phyloP scores from a whole-genome alignment of 2,888 invertebrate species.

The Chloroclystis v-ata region DNA sequence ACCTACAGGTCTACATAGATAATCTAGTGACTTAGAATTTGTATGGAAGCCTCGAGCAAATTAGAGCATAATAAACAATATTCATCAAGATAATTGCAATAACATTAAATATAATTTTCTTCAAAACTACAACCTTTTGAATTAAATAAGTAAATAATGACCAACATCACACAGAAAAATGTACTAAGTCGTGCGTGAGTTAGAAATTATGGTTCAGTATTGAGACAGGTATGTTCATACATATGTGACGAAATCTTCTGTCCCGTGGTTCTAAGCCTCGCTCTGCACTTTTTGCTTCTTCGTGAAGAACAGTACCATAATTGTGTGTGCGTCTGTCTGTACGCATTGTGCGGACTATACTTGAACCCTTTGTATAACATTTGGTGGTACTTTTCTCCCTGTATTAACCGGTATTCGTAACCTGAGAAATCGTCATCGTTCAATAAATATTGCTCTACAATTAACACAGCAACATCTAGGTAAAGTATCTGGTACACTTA shows the following conservation, averaged over 20 bases:
- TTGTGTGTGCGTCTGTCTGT: constrained; percentile 40
- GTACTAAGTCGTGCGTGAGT: too few species aligned
- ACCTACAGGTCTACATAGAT: too few species aligned
- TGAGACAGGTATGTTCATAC: constrained; percentile 4
- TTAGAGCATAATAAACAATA: too few species aligned
- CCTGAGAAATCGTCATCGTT: too few species aligned
- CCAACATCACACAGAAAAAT: too few species aligned
- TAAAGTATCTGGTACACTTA: background rate
- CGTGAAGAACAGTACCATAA: constrained; percentile 46
- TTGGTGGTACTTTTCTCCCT: constrained; percentile 40
- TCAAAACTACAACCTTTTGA: too few species aligned
- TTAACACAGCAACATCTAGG: background rate
- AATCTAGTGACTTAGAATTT: too few species aligned
- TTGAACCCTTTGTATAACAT: constrained; percentile 43
- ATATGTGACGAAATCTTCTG: background rate
- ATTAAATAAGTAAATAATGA: too few species aligned
- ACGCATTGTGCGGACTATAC: constrained; percentile 51
- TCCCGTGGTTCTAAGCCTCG: constrained; percentile 5
- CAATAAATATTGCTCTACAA: background rate
- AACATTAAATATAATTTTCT: too few species aligned
- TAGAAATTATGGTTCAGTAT: too few species aligned
- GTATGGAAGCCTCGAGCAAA: too few species aligned
- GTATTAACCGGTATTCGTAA: background rate
- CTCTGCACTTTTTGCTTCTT: constrained; percentile 7
- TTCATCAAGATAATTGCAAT: too few species aligned